Percentiles rank a stretch among this genome's conserved stretches.
Evolutionary conservation across 2,113 vertebrate species (phyloP).

Genomic region (Donacobius atricapilla): DNA sequence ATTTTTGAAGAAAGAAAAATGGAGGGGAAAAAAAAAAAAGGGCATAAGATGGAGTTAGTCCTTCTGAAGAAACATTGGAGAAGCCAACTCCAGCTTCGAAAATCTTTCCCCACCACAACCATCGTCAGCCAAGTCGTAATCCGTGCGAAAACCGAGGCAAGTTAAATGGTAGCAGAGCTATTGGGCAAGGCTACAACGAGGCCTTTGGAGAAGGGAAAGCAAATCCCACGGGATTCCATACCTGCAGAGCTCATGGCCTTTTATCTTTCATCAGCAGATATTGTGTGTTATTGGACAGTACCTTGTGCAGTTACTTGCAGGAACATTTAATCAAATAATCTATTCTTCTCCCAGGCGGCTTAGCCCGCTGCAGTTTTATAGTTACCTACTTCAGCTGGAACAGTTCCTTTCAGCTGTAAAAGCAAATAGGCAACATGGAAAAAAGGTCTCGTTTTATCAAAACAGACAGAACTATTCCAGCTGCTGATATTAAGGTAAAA

Average conservation of each 20-base stretch:
- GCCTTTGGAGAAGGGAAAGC: not conserved
- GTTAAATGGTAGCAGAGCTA: not conserved
- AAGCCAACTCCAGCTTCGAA: not conserved
- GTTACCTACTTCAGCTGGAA: constrained; percentile 35
- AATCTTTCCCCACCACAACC: not conserved
- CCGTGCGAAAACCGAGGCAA: fast-evolving
- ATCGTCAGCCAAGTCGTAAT: not conserved
- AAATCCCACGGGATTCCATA: not conserved
- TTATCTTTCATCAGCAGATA: constrained; percentile 20
- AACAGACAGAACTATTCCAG: constrained; percentile 53
- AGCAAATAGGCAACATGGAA: constrained; percentile 53
- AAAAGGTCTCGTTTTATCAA: constrained; percentile 52
- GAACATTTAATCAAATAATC: constrained; percentile 57
- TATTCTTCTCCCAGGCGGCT: constrained; percentile 38
- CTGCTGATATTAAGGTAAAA: constrained; percentile 53
- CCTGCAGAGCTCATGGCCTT: not conserved
- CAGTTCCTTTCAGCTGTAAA: constrained; percentile 50
- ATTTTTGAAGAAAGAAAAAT: not conserved
- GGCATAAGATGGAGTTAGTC: not conserved
- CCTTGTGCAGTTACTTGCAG: constrained; percentile 38
- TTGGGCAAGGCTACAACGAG: not conserved
- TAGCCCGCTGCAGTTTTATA: constrained; percentile 21
- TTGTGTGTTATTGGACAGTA: not conserved
- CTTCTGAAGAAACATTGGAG: not conserved
- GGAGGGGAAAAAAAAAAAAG: not conserved